Base-by-base conservation (phyloP, 92 coral and sea anemone species). In the Parazoanthus atlanticus region DNA sequence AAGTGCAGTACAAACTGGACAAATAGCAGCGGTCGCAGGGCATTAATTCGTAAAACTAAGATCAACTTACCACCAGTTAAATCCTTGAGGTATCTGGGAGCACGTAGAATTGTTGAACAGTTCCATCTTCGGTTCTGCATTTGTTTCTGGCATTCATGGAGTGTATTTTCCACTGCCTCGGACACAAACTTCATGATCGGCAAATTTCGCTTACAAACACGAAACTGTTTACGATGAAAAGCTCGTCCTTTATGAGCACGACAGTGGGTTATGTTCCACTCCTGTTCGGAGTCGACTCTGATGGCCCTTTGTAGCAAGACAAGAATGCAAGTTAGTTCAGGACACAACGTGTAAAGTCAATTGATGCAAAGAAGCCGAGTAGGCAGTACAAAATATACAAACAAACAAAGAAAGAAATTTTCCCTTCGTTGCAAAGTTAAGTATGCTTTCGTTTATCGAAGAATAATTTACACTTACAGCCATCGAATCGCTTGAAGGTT, bases 121-220 rank as follows among this genome's bases (percentile, higher is more conserved):
- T 97, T 94, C 99, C 99, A 97, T 34, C 98, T 52, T 61, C 94
- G 88, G 56, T 90, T 80, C 11, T 66, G 86, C 52, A 96, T 28
- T 76, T 91, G 97, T 34, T 88, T 74, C 47, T 89, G 77, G 78
- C 99, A 97, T 85, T 94, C 97, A 2, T 56, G 74, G 17, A 67
- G 88, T 3, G 98, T 90, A 82, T 93, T 90, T 74, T 94, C 95
- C 19, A 91, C 96, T 12, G 99, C 99, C 61, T 92, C 97, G 13
- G 96, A 88, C 28, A 97, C 97, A 38, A 92, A 97, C 69, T 78
- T 92, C 99, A 97, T 97, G 47, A 91, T 74, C 26, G 93, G 82
- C 17, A 92, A 89, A 72, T 78, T 76, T 58, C 91, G 81, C 33
- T 95, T 73, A 64, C 99, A 97, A 46, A 94, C 82, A 25, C 84